A percentile compares a stretch with the other conserved stretches of the same genome.
phyloP scores from a whole-genome alignment of 2,113 vertebrate genomes.

The Heptranchias perlo region DNA sequence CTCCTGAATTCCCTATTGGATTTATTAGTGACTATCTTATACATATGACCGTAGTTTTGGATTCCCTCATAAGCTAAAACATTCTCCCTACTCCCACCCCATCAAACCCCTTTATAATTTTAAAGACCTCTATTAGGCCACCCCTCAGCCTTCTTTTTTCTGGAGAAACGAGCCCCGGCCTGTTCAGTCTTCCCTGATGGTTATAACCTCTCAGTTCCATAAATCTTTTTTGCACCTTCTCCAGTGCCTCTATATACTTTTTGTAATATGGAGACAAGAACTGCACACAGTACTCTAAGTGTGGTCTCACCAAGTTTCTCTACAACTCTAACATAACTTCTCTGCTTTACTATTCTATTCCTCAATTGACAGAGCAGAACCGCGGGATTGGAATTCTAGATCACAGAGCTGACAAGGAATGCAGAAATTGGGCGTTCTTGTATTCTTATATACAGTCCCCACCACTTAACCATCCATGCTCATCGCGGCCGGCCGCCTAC shows the following conservation, averaged over 20 bases:
- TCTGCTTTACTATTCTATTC: not conserved
- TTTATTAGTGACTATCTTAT: not conserved
- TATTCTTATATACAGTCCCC: not conserved
- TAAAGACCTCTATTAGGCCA: not conserved
- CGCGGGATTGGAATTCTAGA: not conserved
- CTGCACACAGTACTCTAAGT: not conserved
- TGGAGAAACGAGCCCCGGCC: not conserved
- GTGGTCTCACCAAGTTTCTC: not conserved
- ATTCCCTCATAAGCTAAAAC: not conserved
- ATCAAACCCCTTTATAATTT: not conserved
- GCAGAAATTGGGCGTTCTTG: not conserved
- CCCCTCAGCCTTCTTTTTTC: not conserved
- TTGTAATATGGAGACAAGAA: not conserved
- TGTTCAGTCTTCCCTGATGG: not conserved
- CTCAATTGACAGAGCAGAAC: not conserved
- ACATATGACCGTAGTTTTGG: not conserved
- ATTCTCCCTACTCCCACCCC: not conserved
- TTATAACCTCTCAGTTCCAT: not conserved
- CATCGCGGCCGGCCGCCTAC: too few relatives aligned
- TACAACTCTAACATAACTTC: not conserved
- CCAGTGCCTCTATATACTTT: not conserved
- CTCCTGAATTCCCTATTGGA: not conserved
- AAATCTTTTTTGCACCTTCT: not conserved
- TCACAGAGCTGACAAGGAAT: not conserved
- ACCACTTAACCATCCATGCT: not conserved